Conservation (phyloP, 2,888 invertebrate species). For the Pyrrhia umbra region DNA sequence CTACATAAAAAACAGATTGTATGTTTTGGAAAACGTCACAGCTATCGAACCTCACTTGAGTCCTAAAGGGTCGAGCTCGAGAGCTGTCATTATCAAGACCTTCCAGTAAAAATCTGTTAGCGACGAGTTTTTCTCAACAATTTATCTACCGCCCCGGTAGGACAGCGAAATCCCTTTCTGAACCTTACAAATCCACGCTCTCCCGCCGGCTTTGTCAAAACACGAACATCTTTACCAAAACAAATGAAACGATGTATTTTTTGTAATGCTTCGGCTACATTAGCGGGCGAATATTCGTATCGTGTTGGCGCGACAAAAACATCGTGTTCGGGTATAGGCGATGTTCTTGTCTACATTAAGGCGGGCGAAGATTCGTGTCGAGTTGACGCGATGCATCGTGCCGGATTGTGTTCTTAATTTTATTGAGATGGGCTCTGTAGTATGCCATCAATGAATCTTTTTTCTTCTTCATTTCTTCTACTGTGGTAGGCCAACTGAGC, state of each 20-base stretch:
- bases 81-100: slow-evolving; percentile 77
- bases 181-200: slow-evolving; percentile 72
- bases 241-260: slow-evolving; percentile 58
- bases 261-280: too few species aligned
- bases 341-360: too few species aligned
- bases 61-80: slow-evolving; percentile 67
- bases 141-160: slow-evolving; percentile 68
- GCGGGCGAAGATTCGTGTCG: too few species aligned
- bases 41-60: slow-evolving; percentile 68
- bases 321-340: too few species aligned
- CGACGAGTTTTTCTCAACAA: slow-evolving; percentile 72
- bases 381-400: too few species aligned
- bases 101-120: slow-evolving; percentile 70
- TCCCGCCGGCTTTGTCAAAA: slow-evolving; percentile 67
- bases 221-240: slow-evolving; percentile 65
- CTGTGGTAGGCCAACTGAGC: too few species aligned
- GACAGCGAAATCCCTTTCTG: slow-evolving; percentile 73
- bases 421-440: too few species aligned
- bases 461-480: too few species aligned
- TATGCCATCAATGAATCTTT: too few species aligned
- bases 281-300: too few species aligned
- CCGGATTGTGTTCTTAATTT: too few species aligned
- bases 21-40: slow-evolving; percentile 61
- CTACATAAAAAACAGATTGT: slow-evolving; percentile 55
- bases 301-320: too few species aligned